Evolutionary conservation across 2,113 vertebrate species (phyloP).

Genomic region (Orientallactaga bullata): DNA sequence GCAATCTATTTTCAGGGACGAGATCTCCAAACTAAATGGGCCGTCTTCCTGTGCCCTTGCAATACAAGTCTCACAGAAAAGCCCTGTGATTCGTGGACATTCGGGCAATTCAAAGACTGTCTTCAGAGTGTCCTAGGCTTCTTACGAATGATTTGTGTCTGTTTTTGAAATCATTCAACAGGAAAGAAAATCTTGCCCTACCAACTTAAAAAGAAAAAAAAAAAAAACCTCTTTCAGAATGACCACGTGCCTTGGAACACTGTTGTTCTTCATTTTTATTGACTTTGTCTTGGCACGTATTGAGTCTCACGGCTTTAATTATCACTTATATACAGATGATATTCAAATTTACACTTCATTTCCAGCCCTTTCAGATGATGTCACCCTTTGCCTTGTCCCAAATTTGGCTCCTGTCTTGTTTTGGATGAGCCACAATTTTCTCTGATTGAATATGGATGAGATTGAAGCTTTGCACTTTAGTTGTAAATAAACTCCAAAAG

Average conservation of each 20-base stretch:
- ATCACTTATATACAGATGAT: constrained; percentile 83
- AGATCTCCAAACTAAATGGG: neutral
- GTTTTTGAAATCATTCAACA: constrained; percentile 31
- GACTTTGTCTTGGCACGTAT: constrained; percentile 66
- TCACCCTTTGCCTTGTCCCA: constrained; percentile 77
- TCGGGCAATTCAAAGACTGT: neutral
- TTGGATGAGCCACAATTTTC: constrained; percentile 79
- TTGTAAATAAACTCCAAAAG: constrained; percentile 80
- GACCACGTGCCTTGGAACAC: constrained; percentile 31
- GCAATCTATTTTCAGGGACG: neutral
- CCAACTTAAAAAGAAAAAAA: constrained; percentile 28
- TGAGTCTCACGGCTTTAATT: constrained; percentile 79
- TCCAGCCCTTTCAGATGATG: constrained; percentile 82
- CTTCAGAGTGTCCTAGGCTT: neutral
- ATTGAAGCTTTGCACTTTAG: constrained; percentile 59
- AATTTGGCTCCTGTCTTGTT: constrained; percentile 76
- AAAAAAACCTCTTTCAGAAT: constrained; percentile 44
- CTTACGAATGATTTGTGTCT: constrained; percentile 22
- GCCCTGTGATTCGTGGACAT: neutral
- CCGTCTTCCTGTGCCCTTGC: constrained; percentile 16
- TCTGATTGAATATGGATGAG: constrained; percentile 83
- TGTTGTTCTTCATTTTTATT: constrained; percentile 70
- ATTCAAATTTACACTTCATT: constrained; percentile 84
- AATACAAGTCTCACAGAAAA: constrained; percentile 29
- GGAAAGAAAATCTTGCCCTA: constrained; percentile 2